These are phyloP conservation scores for Cantharis lateralis DNA, from an alignment of 2,888 invertebrate genomes.

Conservation along the genomic window DNA sequence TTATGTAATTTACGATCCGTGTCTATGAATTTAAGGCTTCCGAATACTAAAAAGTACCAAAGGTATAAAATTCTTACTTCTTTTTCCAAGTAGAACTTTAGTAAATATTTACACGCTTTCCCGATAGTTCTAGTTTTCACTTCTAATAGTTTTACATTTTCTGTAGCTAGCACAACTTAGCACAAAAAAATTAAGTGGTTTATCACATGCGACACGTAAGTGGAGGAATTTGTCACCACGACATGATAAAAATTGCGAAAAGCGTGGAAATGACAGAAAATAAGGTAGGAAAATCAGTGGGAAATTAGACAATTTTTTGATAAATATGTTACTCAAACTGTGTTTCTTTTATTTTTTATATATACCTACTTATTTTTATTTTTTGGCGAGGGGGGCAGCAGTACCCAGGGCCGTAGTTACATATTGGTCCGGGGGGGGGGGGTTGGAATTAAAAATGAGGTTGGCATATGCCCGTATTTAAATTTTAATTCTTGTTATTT, in stretches of 20 bases:
- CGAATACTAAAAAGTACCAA: constrained; percentile 38
- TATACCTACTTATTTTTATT: no score
- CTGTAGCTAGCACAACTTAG: neutral
- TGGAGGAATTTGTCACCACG: neutral
- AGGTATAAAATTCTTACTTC: constrained; percentile 39
- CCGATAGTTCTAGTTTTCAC: neutral
- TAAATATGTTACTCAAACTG: no score
- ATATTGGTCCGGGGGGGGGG: no score
- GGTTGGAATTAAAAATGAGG: no score
- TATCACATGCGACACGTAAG: neutral
- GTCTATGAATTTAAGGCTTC: constrained; percentile 43
- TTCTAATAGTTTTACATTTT: neutral
- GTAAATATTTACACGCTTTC: neutral
- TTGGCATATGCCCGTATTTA: no score
- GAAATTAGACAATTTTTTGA: neutral
- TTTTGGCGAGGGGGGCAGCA: no score
- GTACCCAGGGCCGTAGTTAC: no score
- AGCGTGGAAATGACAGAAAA: neutral
- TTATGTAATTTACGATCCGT: neutral
- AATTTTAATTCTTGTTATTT: no score
- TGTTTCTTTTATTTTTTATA: no score
- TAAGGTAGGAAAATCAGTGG: neutral
- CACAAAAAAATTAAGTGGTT: neutral
- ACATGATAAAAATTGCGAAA: neutral
- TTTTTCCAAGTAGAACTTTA: neutral